phyloP scores from a whole-genome alignment of 2,113 vertebrate genomes.

The Tetrax tetrax region DNA sequence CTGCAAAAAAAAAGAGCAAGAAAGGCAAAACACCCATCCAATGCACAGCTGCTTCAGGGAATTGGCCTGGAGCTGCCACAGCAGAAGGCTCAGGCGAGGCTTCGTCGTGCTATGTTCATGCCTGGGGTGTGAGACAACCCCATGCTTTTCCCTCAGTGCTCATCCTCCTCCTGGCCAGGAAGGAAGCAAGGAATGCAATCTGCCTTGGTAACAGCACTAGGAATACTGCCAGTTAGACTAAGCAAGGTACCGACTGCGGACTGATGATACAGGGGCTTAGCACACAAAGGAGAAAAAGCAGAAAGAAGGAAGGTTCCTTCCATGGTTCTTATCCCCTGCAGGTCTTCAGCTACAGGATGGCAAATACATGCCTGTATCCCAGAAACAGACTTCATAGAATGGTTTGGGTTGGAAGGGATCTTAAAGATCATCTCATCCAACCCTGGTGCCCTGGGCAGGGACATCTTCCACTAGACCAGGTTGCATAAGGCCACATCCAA shows the following conservation, averaged over 20 bases:
- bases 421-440: too few relatives aligned
- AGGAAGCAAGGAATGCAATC: not conserved
- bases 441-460: too few relatives aligned
- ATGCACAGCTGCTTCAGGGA: slow-evolving; percentile 3
- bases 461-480: too few relatives aligned
- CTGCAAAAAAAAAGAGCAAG: not conserved
- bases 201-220: not conserved
- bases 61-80: not conserved
- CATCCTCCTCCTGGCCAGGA: not conserved
- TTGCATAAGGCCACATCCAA: too few relatives aligned
- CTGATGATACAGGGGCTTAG: not conserved
- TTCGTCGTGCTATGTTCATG: not conserved
- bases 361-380: not conserved
- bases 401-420: too few relatives aligned
- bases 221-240: not conserved
- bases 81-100: not conserved
- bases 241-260: not conserved
- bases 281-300: not conserved
- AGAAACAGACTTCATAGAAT: not conserved
- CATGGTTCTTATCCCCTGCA: not conserved
- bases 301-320: not conserved
- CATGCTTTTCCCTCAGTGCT: not conserved
- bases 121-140: not conserved
- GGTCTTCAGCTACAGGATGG: not conserved
- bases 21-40: not conserved